Conservation (phyloP, 2,113 vertebrate species). For the Pygoscelis adeliae region DNA sequence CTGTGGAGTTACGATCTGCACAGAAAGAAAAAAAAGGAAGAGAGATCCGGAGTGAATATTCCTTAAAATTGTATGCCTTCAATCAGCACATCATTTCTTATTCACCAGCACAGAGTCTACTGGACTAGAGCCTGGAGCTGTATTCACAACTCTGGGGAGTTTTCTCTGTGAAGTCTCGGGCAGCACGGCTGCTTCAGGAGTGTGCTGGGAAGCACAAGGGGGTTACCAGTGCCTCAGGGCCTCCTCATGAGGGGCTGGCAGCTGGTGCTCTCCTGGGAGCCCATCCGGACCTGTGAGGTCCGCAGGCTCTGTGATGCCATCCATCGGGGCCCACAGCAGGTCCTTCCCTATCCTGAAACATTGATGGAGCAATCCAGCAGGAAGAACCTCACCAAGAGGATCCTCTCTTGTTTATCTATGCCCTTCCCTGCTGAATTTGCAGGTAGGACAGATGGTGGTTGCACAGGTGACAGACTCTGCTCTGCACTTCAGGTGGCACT, state of each 20-base stretch:
- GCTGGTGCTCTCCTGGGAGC: background rate
- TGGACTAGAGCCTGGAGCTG: background rate
- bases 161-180: background rate
- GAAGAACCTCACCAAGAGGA: background rate
- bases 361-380: background rate
- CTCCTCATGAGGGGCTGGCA: background rate
- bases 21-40: background rate
- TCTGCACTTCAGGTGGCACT: background rate
- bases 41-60: background rate
- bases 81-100: background rate
- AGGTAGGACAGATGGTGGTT: background rate
- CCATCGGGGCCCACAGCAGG: rapidly evolving
- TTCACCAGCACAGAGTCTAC: background rate
- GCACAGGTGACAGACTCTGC: background rate
- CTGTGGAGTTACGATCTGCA: background rate
- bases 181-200: background rate
- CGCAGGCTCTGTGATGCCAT: background rate
- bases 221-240: background rate
- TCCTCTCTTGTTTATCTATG: background rate
- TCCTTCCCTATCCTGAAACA: background rate
- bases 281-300: background rate
- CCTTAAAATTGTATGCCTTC: background rate
- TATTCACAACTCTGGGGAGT: background rate
- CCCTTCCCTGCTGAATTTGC: background rate
- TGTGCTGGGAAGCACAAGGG: background rate